A percentile compares a stretch with the other conserved stretches of the same genome.
Evolutionary conservation across 2,797 vertebrate species (phyloP).

Genomic region (Danio jaintianensis): DNA sequence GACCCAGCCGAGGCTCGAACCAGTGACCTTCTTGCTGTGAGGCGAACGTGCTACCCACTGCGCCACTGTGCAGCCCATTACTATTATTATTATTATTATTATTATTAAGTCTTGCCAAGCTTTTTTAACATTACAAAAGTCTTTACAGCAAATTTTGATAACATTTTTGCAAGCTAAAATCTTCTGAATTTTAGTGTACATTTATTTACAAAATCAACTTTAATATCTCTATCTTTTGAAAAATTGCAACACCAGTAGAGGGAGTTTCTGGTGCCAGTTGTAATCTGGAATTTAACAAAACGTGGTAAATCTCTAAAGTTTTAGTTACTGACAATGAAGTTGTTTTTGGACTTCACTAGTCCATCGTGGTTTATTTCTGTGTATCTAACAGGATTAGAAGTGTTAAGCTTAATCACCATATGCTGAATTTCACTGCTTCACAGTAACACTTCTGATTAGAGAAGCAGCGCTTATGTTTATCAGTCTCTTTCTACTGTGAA

Average conservation of each 20-base stretch:
- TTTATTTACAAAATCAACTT: neutral
- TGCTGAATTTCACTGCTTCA: slow-evolving; percentile 23
- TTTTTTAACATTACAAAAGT: neutral
- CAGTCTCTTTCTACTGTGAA: neutral
- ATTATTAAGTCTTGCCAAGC: neutral
- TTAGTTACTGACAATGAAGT: neutral
- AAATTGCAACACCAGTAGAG: neutral
- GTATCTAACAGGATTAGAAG: slow-evolving; percentile 40
- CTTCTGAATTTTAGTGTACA: neutral
- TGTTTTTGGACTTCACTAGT: slow-evolving; percentile 7
- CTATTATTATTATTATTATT: neutral
- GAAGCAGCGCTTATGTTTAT: too few species aligned
- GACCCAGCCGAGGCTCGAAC: too few species aligned
- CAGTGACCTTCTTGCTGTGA: too few species aligned
- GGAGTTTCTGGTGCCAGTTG: neutral
- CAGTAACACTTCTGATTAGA: neutral
- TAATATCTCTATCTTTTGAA: neutral
- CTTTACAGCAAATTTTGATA: neutral
- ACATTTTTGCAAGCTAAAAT: neutral
- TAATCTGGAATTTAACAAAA: neutral
- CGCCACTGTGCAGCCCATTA: too few species aligned
- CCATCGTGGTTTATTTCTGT: slow-evolving; percentile 27
- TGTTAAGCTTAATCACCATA: slow-evolving; percentile 32
- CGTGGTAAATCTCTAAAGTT: neutral
- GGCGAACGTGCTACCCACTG: too few species aligned